These are phyloP conservation scores for Drosophila pectinifera DNA, from an alignment of 1,140 invertebrate species.

Conservation along the genomic window DNA sequence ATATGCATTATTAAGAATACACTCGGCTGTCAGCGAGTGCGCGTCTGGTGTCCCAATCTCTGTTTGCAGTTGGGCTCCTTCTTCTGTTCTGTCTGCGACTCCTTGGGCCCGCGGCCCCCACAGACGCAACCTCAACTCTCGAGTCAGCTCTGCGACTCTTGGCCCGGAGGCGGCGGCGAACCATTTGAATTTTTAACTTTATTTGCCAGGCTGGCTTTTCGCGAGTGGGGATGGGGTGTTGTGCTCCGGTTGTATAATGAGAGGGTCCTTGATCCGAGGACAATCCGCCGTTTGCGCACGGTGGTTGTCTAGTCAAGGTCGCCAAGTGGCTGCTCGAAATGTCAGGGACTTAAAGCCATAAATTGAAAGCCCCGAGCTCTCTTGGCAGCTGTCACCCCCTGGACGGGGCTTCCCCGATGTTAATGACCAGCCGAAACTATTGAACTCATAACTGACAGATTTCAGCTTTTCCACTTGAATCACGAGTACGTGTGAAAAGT, in stretches of 20 bases:
- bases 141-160: slow-evolving; percentile 26
- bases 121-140: slow-evolving; percentile 19
- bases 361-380: slow-evolving; percentile 3
- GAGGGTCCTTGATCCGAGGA: slow-evolving; percentile 30
- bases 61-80: slow-evolving; percentile 37
- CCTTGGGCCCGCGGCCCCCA: slow-evolving; percentile 16
- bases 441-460: slow-evolving; percentile 57
- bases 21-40: slow-evolving; percentile 78
- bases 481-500: slow-evolving; percentile 66
- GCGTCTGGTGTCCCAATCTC: slow-evolving; percentile 65
- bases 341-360: slow-evolving; percentile 12
- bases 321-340: slow-evolving; percentile 1
- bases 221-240: slow-evolving; percentile 7
- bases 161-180: slow-evolving; percentile 8
- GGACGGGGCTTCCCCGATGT: background rate
- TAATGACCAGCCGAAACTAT: slow-evolving; percentile 65
- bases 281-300: slow-evolving; percentile 3
- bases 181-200: slow-evolving; percentile 54
- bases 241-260: slow-evolving; percentile 1
- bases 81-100: slow-evolving; percentile 29
- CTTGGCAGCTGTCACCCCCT: background rate
- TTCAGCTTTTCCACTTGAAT: slow-evolving; percentile 28
- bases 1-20: slow-evolving; percentile 81
- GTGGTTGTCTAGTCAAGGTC: slow-evolving; percentile 45
- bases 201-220: slow-evolving; percentile 28